A percentile compares a stretch with the other conserved stretches of the same genome.
Evolutionary conservation across 2,797 vertebrate species (phyloP).

Genomic region (Stomatorhinus walkeri): DNA sequence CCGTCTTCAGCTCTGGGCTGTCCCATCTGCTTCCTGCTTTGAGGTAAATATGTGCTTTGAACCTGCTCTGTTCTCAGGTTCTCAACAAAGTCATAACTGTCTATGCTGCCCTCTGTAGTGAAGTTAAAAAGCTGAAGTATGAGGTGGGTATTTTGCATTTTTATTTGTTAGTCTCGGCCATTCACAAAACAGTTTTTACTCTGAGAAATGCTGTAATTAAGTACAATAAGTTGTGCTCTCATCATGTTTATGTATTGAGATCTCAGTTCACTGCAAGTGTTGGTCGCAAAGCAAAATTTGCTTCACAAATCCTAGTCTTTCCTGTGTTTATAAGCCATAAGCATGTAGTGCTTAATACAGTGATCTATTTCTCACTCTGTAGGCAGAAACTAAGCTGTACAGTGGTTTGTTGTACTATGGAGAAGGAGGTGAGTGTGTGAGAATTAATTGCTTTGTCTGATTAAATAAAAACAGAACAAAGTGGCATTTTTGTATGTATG

Average conservation of each 20-base stretch:
- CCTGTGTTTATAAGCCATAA: neutral
- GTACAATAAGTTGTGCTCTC: neutral
- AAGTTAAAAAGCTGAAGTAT: slow-evolving; percentile 95
- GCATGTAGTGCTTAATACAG: neutral
- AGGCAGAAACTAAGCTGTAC: slow-evolving; percentile 98
- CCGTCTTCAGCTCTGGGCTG: neutral
- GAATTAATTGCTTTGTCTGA: neutral
- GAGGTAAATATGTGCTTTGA: neutral
- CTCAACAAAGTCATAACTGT: slow-evolving; percentile 98
- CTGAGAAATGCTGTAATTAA: neutral
- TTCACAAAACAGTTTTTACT: neutral
- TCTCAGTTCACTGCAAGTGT: neutral
- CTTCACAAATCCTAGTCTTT: neutral
- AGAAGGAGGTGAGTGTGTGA: slow-evolving; percentile 83
- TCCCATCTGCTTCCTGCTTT: neutral
- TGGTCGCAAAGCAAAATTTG: neutral
- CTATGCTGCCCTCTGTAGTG: slow-evolving; percentile 93
- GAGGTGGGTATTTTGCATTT: slow-evolving; percentile 63
- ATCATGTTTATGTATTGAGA: neutral
- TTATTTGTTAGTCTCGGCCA: neutral
- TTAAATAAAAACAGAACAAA: neutral
- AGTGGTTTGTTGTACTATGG: slow-evolving; percentile 94
- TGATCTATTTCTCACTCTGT: slow-evolving; percentile 32
- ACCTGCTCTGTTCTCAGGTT: slow-evolving; percentile 59
- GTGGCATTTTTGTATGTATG: neutral